Evolutionary conservation across 2,113 vertebrate species (phyloP), one percentile per base, ranked within the genome.

Genomic region (Tetraodon nigroviridis): DNA sequence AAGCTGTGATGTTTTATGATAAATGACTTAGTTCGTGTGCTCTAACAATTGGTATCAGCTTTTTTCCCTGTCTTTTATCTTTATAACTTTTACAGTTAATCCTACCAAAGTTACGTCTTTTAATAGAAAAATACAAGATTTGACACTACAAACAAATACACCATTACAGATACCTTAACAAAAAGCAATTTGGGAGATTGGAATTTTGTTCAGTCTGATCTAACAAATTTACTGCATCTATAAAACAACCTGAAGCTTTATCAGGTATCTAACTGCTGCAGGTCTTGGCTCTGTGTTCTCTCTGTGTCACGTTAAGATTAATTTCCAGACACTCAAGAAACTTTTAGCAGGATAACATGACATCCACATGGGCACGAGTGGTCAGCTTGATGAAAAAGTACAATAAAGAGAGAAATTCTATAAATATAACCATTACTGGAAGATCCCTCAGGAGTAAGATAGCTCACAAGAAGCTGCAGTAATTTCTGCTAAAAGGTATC

Each of bases 271-370:
- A 37, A 2, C 32, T 12, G 11, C 32, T 55, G 56, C 29, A 48
- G 76, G 78, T 83, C 68, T 67, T 56, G 63, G 56, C 66, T 64
- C 71, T 61, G 78, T 77, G 68, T 71, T 75, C 79, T 66, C 60
- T 86, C 79, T 79, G 63, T 48, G 62, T 24, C 71, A 49, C 65
- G 77, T 85, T 81, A 51, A 73, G 69, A 80, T 87, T 73, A 59
- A 86, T 83, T 86, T 57, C 66, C 47, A 55, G 42, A 69, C 71
- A 64, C 67, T 65, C 56, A 72, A 65, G 40, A 59, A 62, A 71
- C 67, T 78, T 58, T 65, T 53, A 68, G 68, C 64, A 51, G 37
- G 44, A 42, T 18, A 55, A 55, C 71, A 51, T 44, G 54, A 63
- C 2, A 8, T 57, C 44, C 58, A 52, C 46, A 47, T 37, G 61